phyloP scores from a whole-genome alignment of 2,113 vertebrate species.

The Phalacrocorax carbo region DNA sequence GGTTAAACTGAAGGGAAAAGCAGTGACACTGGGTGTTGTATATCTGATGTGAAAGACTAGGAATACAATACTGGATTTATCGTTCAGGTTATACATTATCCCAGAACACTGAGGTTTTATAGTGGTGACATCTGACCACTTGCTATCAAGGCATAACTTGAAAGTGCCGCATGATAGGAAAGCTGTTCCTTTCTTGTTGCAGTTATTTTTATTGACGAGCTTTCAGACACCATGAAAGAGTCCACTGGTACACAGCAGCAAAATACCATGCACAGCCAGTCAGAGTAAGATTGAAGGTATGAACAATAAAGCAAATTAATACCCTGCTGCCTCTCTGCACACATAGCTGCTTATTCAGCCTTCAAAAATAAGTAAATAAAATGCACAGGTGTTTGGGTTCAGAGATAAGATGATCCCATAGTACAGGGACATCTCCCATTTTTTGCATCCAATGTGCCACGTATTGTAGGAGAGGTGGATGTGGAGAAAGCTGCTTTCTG shows the following conservation, averaged over 20 bases:
- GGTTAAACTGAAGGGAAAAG: slow-evolving; percentile 29
- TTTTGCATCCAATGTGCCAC: background rate
- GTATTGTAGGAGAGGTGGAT: background rate
- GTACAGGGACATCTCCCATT: background rate
- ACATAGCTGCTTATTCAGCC: background rate
- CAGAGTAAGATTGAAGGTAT: slow-evolving; percentile 4
- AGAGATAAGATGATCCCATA: background rate
- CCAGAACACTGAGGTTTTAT: slow-evolving; percentile 33
- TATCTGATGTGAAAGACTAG: slow-evolving; percentile 52
- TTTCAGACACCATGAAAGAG: slow-evolving; percentile 29
- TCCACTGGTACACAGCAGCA: background rate
- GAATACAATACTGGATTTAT: slow-evolving; percentile 32
- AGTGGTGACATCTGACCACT: slow-evolving; percentile 35
- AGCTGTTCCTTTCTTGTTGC: slow-evolving; percentile 46
- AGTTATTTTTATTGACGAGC: slow-evolving; percentile 64
- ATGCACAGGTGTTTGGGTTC: background rate
- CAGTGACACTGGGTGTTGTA: background rate
- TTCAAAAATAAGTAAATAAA: background rate
- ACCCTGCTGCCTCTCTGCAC: background rate
- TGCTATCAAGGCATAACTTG: slow-evolving; percentile 42
- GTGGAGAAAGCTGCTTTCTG: background rate
- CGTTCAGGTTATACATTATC: slow-evolving; percentile 49
- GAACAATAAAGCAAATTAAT: background rate
- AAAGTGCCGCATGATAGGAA: slow-evolving; percentile 12
- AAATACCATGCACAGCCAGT: background rate